phyloP scores from a whole-genome alignment of 2,797 vertebrate species.

The Enteromius afrohamiltoni region DNA sequence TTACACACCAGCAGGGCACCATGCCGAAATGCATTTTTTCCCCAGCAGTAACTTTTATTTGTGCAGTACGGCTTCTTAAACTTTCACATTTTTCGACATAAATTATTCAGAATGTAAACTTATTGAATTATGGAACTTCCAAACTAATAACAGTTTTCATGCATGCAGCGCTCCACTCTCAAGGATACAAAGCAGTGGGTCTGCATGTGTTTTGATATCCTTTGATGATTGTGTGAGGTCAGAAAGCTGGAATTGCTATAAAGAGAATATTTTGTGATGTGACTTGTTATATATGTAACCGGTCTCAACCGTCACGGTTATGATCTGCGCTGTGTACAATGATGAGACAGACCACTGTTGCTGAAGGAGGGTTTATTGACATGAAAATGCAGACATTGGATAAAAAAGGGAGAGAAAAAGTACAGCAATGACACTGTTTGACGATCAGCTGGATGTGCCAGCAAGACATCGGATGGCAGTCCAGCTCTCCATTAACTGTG shows the following conservation, averaged over 20 bases:
- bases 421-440: too few species aligned
- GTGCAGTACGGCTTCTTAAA: slow-evolving; percentile 53
- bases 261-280: slow-evolving; percentile 16
- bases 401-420: too few species aligned
- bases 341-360: too few species aligned
- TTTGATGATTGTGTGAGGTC: slow-evolving; percentile 31
- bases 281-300: background rate
- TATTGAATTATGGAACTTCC: slow-evolving; percentile 45
- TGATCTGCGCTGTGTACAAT: background rate
- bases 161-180: slow-evolving; percentile 3
- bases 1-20: slow-evolving; percentile 73
- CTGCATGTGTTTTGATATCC: slow-evolving; percentile 13
- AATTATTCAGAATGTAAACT: slow-evolving; percentile 63
- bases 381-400: too few species aligned
- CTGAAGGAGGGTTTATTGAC: too few species aligned
- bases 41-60: slow-evolving; percentile 66
- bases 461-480: too few species aligned
- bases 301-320: background rate
- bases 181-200: slow-evolving; percentile 35
- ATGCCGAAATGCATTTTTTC: slow-evolving; percentile 60
- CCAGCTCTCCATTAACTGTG: too few species aligned
- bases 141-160: slow-evolving; percentile 27
- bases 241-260: slow-evolving; percentile 5
- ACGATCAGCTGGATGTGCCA: too few species aligned
- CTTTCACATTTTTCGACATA: slow-evolving; percentile 51